A percentile compares a stretch with the other conserved stretches of the same genome.
Evolutionary conservation across 2,113 vertebrate genomes (phyloP).

Genomic region (Paracanthobrama guichenoti): DNA sequence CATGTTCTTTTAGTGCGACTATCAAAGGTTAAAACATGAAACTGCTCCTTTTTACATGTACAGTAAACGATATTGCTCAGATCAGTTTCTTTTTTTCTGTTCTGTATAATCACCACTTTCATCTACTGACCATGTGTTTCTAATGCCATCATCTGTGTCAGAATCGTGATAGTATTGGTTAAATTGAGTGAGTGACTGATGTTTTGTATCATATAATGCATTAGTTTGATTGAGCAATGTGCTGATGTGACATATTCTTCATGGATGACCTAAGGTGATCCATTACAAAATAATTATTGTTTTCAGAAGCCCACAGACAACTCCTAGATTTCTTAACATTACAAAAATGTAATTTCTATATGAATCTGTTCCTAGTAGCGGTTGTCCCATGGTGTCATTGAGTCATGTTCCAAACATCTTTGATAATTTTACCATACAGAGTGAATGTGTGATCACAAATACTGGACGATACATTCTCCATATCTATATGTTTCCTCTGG

Average conservation of each 20-base stretch:
- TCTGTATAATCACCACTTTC: constrained; percentile 25
- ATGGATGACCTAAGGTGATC: not conserved
- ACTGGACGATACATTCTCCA: not conserved
- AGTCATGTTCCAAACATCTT: not conserved
- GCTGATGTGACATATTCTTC: not conserved
- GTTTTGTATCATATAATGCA: no score
- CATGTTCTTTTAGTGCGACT: not conserved
- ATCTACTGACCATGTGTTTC: not conserved
- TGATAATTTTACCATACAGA: not conserved
- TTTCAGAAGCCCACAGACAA: not conserved
- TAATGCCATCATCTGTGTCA: not conserved
- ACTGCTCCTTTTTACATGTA: not conserved
- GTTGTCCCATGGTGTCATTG: not conserved
- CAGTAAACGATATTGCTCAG: constrained; percentile 23
- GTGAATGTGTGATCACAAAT: no score
- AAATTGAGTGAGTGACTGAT: not conserved
- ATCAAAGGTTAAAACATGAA: constrained; percentile 29
- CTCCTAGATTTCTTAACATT: not conserved
- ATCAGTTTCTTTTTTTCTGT: not conserved
- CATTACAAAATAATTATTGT: not conserved
- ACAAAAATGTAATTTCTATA: constrained; percentile 13
- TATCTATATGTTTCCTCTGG: not conserved
- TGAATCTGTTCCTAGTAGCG: not conserved
- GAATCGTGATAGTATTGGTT: not conserved
- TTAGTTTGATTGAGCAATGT: not conserved